A percentile compares a stretch with the other conserved stretches of the same genome.
Conservation (phyloP, 2,113 vertebrate genomes). For the Tupaia tana region DNA sequence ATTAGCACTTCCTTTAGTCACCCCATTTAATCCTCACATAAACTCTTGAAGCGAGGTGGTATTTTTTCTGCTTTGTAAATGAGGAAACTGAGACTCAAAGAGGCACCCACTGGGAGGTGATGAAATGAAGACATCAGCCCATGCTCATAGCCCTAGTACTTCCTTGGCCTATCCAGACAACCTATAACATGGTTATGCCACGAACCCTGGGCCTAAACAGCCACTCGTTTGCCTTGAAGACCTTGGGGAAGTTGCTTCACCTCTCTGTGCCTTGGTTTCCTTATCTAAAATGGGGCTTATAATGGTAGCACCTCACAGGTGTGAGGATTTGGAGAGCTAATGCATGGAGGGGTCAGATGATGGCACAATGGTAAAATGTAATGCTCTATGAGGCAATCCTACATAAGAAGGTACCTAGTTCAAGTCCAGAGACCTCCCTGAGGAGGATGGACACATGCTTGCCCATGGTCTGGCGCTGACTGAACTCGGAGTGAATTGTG, state of each 20-base stretch:
- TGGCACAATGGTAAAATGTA: no score
- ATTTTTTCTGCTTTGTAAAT: background rate
- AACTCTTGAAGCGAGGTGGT: background rate
- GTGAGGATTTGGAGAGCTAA: background rate
- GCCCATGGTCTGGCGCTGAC: no score
- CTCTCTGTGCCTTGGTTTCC: background rate
- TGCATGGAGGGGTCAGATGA: no score
- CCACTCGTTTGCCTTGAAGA: background rate
- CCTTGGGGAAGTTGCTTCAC: background rate
- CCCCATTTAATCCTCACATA: background rate
- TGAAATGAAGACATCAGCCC: background rate
- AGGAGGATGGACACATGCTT: no score
- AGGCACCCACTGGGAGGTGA: background rate
- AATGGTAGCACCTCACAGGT: background rate
- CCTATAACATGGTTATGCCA: background rate
- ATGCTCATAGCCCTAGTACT: background rate
- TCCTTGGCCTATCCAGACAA: background rate
- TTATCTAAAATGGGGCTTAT: background rate
- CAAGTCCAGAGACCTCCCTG: no score
- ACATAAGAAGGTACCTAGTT: no score
- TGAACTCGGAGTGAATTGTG: no score
- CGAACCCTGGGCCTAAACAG: background rate
- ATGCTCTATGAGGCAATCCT: no score
- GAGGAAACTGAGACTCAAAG: background rate
- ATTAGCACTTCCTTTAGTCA: background rate